Evolutionary conservation across 1,140 invertebrate genomes (phyloP), one percentile per base, ranked within the genome.

Genomic region (Calephelis virginiensis): DNA sequence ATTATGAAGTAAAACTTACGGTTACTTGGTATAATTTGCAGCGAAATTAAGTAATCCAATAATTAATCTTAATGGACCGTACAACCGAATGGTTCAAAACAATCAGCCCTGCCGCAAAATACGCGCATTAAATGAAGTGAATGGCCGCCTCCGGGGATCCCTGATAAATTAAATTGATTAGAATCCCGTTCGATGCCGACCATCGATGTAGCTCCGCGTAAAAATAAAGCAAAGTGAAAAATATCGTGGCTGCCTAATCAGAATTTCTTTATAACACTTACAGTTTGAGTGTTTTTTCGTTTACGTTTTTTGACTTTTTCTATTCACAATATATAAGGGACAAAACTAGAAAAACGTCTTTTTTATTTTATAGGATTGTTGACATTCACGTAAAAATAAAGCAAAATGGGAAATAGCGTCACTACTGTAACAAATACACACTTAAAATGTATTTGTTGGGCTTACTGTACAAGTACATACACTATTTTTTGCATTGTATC

Each of bases 101-200:
- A 91, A 91, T 91, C 86, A 86, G 82, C 85, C 79, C 79, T 79
- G 84, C 86, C 86, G 85, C 86, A 91, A 91, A 91, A 91, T 91
- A 91, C 85, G 86, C 86, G 86, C 89, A 91, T 89, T 91, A 91
- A 91, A 91, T 89, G 89, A 91, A 89, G 85, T 89, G 86, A 89
- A 91, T 89, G 86, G 84, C 81, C 82, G 88, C 86, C 85, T 87
- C 85, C 69, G 76, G 86, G 89, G 85, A 89, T 87, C 83, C 88
- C 88, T 84, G 88, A 91, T 91, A 91, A 91, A 91, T 91, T 91
- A 91, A 91, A 91, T 91, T 91, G 89, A 91, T 91, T 91, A 91
- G 89, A 87, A 89, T 87, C 86, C 86, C 81, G 88, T 83, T 83
- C 85, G 86, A 91, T 87, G 82, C 77, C 72, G 75, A 73, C 77